phyloP scores from a whole-genome alignment of 2,888 invertebrate genomes.

The Beris morrisii region DNA sequence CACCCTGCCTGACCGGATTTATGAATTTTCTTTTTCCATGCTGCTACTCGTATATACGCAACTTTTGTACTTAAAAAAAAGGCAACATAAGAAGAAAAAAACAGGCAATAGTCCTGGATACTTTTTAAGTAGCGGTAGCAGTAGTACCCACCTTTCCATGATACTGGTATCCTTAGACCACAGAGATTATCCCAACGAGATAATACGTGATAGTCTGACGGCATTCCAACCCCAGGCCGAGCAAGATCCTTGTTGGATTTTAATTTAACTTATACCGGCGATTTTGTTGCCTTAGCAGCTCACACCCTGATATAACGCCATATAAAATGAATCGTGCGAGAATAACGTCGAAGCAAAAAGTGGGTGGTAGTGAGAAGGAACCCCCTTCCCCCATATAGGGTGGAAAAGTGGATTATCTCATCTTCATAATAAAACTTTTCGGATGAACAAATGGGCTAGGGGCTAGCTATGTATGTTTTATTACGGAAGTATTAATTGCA shows the following conservation, averaged over 20 bases:
- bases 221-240: neutral
- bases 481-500: neutral
- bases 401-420: too few species aligned
- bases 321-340: too few species aligned
- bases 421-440: too few species aligned
- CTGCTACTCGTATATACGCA: neutral
- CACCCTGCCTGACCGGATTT: slow-evolving; percentile 6
- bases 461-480: slow-evolving; percentile 1
- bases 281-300: too few species aligned
- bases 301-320: too few species aligned
- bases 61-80: slow-evolving; percentile 5
- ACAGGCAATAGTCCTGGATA: neutral
- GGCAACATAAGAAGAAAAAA: slow-evolving; percentile 1
- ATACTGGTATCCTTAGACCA: neutral
- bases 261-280: slow-evolving; percentile 7
- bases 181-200: neutral
- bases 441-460: too few species aligned
- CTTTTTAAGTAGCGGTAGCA: neutral
- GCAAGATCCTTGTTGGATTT: neutral
- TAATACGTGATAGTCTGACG: too few species aligned
- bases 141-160: neutral
- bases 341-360: too few species aligned
- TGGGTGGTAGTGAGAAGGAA: too few species aligned
- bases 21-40: slow-evolving; percentile 26
- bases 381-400: too few species aligned